A percentile compares a stretch with the other conserved stretches of the same genome.
Conservation (phyloP, 2,113 vertebrate species). For the Nyctibius bracteatus region DNA sequence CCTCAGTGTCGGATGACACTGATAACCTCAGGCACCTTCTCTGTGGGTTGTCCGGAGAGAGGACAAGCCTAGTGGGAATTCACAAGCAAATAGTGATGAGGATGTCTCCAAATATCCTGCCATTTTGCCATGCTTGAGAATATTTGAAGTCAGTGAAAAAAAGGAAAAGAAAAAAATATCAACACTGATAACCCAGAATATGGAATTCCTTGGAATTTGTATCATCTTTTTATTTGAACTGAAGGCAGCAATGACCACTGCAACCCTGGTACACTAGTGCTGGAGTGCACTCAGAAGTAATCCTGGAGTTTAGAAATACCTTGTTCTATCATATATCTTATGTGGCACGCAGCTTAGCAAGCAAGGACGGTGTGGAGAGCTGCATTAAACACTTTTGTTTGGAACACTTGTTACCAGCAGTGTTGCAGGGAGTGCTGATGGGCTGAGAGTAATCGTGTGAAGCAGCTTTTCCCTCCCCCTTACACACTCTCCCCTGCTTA, state of each 20-base stretch:
- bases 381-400: background rate
- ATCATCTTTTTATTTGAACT: background rate
- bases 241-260: background rate
- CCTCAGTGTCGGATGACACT: background rate
- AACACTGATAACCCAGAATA: background rate
- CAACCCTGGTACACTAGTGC: no score
- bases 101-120: background rate
- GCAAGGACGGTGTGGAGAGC: fast-evolving
- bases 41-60: background rate
- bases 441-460: background rate
- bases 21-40: background rate
- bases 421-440: background rate
- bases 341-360: background rate
- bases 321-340: background rate
- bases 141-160: background rate
- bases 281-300: background rate
- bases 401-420: background rate
- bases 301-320: background rate
- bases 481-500: background rate
- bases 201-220: background rate
- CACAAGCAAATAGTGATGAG: background rate
- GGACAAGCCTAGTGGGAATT: background rate
- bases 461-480: background rate
- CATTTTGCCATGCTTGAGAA: background rate
- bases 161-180: background rate